Percentiles rank a stretch among this genome's conserved stretches.
Conservation (phyloP, 37 sponge, comb jelly and placozoan species). For the Diacarnus erythraeanus region DNA sequence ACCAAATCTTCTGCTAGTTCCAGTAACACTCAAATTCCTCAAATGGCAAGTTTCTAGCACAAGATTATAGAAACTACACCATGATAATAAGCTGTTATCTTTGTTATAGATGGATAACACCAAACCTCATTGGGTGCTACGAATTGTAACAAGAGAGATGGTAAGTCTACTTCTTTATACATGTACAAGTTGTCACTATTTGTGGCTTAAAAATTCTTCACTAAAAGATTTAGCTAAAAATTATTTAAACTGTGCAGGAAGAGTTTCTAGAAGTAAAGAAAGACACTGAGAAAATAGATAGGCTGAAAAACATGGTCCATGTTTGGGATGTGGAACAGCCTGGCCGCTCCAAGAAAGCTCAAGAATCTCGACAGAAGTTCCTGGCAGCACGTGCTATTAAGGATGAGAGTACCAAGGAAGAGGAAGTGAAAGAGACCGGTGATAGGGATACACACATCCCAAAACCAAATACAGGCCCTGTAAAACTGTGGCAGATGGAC, state of each 20-base stretch:
- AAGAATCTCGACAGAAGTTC: slow-evolving; percentile 68
- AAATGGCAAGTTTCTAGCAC: no score
- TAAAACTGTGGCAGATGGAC: slow-evolving; percentile 27
- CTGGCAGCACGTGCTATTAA: slow-evolving; percentile 46
- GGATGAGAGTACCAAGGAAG: slow-evolving; percentile 16
- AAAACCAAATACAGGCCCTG: slow-evolving; percentile 13
- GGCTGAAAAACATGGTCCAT: slow-evolving; percentile 81
- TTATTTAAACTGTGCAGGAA: slow-evolving; percentile 5
- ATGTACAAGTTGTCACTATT: no score
- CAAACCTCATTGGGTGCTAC: slow-evolving; percentile 76
- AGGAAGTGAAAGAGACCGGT: neutral
- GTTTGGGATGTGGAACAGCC: slow-evolving; percentile 92
- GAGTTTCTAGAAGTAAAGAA: slow-evolving; percentile 49
- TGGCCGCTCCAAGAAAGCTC: slow-evolving; percentile 84
- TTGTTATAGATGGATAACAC: slow-evolving; percentile 15
- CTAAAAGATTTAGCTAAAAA: neutral
- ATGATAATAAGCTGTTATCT: neutral
- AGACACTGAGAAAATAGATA: slow-evolving; percentile 87
- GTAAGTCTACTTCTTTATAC: no score
- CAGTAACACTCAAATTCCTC: neutral
- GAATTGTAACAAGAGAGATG: slow-evolving; percentile 49
- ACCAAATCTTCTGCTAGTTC: neutral
- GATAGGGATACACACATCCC: neutral
- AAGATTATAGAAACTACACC: neutral
- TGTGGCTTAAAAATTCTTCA: no score